Conservation (phyloP, 2,888 invertebrate species). For the Rutpela maculata region DNA sequence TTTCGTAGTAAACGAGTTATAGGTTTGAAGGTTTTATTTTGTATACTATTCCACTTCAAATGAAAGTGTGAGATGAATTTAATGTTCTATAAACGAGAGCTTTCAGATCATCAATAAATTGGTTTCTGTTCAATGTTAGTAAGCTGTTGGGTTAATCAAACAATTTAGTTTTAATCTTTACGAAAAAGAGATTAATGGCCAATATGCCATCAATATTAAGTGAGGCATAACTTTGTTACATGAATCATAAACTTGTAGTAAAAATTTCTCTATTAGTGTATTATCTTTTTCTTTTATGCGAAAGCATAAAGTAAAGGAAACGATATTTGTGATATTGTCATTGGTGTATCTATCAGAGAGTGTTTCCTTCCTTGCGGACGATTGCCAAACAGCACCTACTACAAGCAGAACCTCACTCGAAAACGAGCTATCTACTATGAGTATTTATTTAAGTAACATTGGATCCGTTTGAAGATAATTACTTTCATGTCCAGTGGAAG, state of each 20-base stretch:
- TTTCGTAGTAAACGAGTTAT: constrained; percentile 15
- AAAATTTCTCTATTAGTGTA: too few species aligned
- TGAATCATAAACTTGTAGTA: neutral
- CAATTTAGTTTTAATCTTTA: neutral
- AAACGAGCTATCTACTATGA: too few species aligned
- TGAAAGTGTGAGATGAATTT: constrained; percentile 16
- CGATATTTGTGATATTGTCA: too few species aligned
- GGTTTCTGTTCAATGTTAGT: constrained; percentile 15
- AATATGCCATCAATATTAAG: neutral
- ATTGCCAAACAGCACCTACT: too few species aligned
- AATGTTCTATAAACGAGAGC: neutral
- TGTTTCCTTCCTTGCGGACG: too few species aligned
- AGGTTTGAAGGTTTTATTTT: constrained; percentile 24
- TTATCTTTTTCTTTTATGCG: too few species aligned
- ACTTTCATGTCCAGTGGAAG: too few species aligned
- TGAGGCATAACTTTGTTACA: neutral
- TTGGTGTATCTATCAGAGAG: too few species aligned
- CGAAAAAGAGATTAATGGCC: neutral
- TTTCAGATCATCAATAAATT: constrained; percentile 14
- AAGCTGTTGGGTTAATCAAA: constrained; percentile 5
- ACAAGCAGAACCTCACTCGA: too few species aligned
- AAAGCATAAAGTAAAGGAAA: too few species aligned
- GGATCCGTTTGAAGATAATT: too few species aligned
- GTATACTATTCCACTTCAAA: constrained; percentile 22
- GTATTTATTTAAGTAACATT: too few species aligned